Conservation (phyloP, 1,140 invertebrate genomes). For the Linepithema humile region DNA sequence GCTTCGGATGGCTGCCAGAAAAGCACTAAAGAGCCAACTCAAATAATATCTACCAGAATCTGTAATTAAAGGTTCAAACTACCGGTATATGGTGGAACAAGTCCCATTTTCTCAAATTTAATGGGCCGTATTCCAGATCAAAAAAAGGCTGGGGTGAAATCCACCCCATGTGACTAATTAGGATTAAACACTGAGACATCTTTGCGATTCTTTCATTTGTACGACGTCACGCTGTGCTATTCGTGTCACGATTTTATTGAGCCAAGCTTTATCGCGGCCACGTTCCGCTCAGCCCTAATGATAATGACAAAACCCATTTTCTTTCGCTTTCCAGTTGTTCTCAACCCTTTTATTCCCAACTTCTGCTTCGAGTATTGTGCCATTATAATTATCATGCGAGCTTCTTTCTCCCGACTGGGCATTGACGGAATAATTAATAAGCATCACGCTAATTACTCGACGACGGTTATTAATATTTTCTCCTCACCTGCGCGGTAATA, state of each 20-base stretch:
- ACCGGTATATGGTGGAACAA: no score
- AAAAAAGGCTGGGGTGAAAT: no score
- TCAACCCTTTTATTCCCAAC: constrained; percentile 25
- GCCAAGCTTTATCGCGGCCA: constrained; percentile 17
- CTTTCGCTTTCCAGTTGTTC: constrained; percentile 42
- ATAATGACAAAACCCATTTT: constrained; percentile 55
- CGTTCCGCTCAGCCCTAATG: constrained; percentile 20
- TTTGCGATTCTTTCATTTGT: constrained; percentile 26
- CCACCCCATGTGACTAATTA: no score
- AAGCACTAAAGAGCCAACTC: no score
- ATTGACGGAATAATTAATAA: constrained; percentile 58
- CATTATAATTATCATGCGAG: constrained; percentile 41
- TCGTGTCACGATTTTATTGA: constrained; percentile 26
- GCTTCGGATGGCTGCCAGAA: no score
- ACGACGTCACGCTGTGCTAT: neutral
- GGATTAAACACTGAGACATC: no score
- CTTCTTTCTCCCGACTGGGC: constrained; percentile 39
- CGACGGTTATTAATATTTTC: constrained; percentile 56
- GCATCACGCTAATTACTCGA: constrained; percentile 51
- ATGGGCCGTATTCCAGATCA: no score
- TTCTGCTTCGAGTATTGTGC: constrained; percentile 17
- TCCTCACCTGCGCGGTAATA: constrained; percentile 31
- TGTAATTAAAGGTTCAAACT: no score
- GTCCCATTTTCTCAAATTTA: no score
- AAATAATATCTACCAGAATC: no score